phyloP scores from a whole-genome alignment of 1,140 invertebrate genomes.

The Aplysia californica region DNA sequence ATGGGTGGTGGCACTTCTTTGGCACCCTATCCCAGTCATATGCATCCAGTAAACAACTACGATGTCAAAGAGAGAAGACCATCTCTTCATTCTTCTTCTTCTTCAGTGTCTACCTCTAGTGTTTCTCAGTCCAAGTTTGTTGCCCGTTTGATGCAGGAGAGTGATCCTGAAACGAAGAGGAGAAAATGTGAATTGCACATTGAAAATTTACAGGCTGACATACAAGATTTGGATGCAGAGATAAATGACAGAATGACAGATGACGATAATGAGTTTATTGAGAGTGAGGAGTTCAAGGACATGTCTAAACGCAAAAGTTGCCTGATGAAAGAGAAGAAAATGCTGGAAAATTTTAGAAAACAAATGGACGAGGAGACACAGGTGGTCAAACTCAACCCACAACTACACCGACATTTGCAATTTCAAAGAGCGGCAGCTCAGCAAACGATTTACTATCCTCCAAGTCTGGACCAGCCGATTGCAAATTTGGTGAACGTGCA shows the following conservation, averaged over 20 bases:
- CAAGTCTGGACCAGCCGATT: slow-evolving; percentile 10
- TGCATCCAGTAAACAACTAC: neutral
- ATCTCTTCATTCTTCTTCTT: neutral
- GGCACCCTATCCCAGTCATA: neutral
- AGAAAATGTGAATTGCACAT: slow-evolving; percentile 41
- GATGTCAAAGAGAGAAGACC: neutral
- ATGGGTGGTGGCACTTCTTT: neutral
- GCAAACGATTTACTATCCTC: slow-evolving; percentile 33
- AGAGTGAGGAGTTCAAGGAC: slow-evolving; percentile 37
- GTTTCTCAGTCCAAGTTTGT: neutral
- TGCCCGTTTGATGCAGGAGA: slow-evolving; percentile 31
- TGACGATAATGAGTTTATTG: slow-evolving; percentile 37
- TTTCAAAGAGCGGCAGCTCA: neutral
- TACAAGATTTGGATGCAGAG: slow-evolving; percentile 37
- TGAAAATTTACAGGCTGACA: slow-evolving; percentile 35
- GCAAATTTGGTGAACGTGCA: too few species aligned
- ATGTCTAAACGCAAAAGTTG: slow-evolving; percentile 39
- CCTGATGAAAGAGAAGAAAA: slow-evolving; percentile 38
- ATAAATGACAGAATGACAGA: slow-evolving; percentile 38
- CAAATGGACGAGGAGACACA: slow-evolving; percentile 25
- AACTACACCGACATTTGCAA: neutral
- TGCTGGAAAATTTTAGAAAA: slow-evolving; percentile 34
- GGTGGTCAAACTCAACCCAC: neutral
- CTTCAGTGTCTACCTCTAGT: neutral
- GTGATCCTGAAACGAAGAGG: slow-evolving; percentile 37